Evolutionary conservation across 2,113 vertebrate genomes (phyloP).

Genomic region (Myiozetetes cayanensis): DNA sequence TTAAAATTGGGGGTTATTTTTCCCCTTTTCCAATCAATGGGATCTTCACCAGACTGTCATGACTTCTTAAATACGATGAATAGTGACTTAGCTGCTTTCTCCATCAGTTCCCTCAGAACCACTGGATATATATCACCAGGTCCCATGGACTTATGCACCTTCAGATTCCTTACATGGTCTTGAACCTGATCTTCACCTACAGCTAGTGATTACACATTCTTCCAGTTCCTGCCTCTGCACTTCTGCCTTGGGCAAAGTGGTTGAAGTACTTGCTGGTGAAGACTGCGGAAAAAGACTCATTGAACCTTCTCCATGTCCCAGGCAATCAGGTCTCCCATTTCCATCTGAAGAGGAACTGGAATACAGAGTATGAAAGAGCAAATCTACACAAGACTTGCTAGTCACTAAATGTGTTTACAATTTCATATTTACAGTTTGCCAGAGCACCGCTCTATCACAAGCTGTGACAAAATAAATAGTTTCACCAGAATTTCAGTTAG

Average conservation of each 20-base stretch:
- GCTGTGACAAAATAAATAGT: background rate
- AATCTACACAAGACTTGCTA: background rate
- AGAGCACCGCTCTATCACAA: background rate
- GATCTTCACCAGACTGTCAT: background rate
- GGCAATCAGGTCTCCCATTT: background rate
- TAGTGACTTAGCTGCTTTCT: background rate
- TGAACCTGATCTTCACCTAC: background rate
- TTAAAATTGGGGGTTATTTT: background rate
- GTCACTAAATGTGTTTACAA: background rate
- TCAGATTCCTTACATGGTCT: background rate
- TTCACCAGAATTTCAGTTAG: background rate
- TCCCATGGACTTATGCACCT: background rate
- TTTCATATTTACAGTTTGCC: background rate
- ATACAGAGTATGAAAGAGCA: fast-evolving
- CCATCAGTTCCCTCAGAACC: background rate
- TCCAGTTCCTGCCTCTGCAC: background rate
- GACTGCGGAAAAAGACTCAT: background rate
- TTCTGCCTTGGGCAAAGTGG: background rate
- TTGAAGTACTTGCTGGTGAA: background rate
- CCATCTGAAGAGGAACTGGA: background rate
- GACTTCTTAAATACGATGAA: background rate
- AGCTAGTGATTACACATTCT: background rate
- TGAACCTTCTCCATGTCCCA: background rate
- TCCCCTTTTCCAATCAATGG: background rate
- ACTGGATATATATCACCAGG: background rate